Percentiles rank a stretch among this genome's conserved stretches.
Conservation (phyloP, 2,113 vertebrate species). For the Ailurus styani region DNA sequence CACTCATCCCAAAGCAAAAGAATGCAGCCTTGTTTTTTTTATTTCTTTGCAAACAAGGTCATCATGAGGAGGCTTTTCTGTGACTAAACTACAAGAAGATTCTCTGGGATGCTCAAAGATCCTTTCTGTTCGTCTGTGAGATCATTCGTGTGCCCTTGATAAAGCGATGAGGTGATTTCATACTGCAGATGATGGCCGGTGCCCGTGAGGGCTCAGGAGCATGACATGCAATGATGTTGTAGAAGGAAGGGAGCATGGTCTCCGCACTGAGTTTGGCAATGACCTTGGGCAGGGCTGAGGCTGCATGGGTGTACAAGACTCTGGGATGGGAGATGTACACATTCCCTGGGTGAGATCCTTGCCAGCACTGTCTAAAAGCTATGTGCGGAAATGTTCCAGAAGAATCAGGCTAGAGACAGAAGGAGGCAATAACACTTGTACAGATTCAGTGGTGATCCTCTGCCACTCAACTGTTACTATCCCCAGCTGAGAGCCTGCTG, state of each 20-base stretch:
- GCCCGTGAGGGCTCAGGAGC: not conserved
- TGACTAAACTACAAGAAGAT: not conserved
- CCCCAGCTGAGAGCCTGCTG: not conserved
- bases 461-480: not conserved
- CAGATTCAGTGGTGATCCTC: not conserved
- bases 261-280: not conserved
- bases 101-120: not conserved
- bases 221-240: not conserved
- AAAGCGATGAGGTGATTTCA: not conserved
- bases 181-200: not conserved
- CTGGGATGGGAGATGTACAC: not conserved
- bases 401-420: not conserved
- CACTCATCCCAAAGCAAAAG: not conserved
- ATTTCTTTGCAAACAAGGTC: not conserved
- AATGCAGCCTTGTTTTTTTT: not conserved
- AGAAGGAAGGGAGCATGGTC: not conserved
- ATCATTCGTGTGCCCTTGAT: not conserved
- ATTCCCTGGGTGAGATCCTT: not conserved
- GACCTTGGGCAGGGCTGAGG: not conserved
- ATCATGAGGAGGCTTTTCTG: not conserved
- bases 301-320: not conserved
- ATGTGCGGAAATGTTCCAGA: not conserved
- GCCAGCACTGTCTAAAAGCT: not conserved
- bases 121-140: not conserved
- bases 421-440: not conserved